These are phyloP conservation scores for Oreochromis spilurus DNA, from an alignment of 2,113 vertebrate genomes.

Conservation along the genomic window DNA sequence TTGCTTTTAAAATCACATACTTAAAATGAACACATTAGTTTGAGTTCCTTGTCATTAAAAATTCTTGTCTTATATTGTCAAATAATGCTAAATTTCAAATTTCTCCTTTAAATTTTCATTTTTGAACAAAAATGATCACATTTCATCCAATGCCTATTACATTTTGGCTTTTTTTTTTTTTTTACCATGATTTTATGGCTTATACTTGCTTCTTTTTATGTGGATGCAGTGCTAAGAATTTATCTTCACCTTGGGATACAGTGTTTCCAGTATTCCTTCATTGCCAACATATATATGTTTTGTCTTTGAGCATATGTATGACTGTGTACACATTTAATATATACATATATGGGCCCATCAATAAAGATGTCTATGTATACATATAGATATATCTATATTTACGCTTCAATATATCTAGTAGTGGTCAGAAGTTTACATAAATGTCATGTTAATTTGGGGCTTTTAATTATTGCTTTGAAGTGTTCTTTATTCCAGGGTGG, in stretches of 20 bases:
- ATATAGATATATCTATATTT: not conserved
- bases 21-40: not conserved
- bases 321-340: not conserved
- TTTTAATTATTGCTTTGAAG: not conserved
- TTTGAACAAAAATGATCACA: not conserved
- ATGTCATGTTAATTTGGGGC: not conserved
- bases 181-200: not conserved
- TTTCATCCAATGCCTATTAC: not conserved
- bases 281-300: not conserved
- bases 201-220: not conserved
- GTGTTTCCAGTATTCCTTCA: not conserved
- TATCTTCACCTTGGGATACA: conserved; percentile 27
- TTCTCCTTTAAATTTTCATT: not conserved
- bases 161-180: not conserved
- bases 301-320: not conserved
- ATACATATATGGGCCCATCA: not conserved
- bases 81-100: not conserved
- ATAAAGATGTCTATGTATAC: not conserved
- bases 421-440: not conserved
- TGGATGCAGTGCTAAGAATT: not conserved
- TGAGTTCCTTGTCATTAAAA: not conserved
- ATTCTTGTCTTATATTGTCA: not conserved
- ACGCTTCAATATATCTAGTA: not conserved
- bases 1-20: not conserved
- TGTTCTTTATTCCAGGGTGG: not conserved